Evolutionary conservation across 2,888 invertebrate species (phyloP), one percentile per base, ranked within the genome.

Genomic region (Kryphioiulus occultus): DNA sequence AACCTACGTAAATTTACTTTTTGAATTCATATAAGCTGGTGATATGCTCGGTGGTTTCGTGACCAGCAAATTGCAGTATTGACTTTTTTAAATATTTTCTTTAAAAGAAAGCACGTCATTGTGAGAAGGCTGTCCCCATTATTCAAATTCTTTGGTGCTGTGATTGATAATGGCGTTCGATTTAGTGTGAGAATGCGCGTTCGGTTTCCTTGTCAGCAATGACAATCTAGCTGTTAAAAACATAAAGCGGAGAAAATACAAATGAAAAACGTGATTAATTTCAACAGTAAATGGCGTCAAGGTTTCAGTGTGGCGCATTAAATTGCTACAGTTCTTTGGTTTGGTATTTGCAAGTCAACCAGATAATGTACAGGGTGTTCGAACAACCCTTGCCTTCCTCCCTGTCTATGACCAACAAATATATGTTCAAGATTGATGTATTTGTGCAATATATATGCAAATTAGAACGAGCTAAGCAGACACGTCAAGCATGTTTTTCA

Each of bases 121-220:
- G 59, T 59, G 59, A 59, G 59, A 59, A 59, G 59, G 59, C 19
- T 59, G 59, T 59, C 59, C 59, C n/a, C 59, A 59, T 59, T 59
- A 59, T n/a, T n/a, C 19, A 59, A 59, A 59, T 59, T 59, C 59
- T 59, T 59, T n/a, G n/a, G n/a, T 59, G n/a, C 3, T 59, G 59
- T 59, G 59, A n/a, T 59, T 59, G 59, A 59, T 59, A 59, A 59
- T 59, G n/a, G n/a, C n/a, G 17, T 53, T 53, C 53, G 19, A 0
- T 53, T 53, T 19, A 53, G 53, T 53, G n/a, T 22, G n/a, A 59
- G 59, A 59, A 22, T 59, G 59, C 9, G 19, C 59, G 0, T 59
- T 59, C n/a, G 59, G 59, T 59, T 59, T 59, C 59, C 59, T 59
- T 59, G 59, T 59, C 59, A 19, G n/a, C 59, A 59, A 59, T 59